Evolutionary conservation across 2,888 invertebrate species (phyloP).

Genomic region (Tetragonisca angustula): DNA sequence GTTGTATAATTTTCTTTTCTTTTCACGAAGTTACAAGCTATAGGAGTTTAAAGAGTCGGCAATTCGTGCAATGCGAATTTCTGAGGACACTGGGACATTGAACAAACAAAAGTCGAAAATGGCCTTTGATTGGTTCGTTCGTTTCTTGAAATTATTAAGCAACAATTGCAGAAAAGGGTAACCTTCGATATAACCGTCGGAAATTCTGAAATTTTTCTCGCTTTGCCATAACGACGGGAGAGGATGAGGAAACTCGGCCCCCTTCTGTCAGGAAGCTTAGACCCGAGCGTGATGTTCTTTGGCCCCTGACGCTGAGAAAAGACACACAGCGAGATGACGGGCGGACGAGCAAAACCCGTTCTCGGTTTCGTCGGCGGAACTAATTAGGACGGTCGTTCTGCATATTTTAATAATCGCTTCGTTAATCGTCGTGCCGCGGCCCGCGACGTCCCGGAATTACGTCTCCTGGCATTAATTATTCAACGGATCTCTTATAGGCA

Average conservation of each 20-base stretch:
- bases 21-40: no score
- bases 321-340: background rate
- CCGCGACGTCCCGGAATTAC: slow-evolving; percentile 43
- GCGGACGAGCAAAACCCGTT: slow-evolving; percentile 38
- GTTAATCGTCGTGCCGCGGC: slow-evolving; percentile 61
- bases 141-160: no score
- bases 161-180: no score
- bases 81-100: no score
- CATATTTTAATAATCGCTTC: slow-evolving; percentile 71
- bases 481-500: slow-evolving; percentile 68
- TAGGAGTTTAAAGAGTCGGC: no score
- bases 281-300: background rate
- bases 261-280: slow-evolving; percentile 1
- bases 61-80: no score
- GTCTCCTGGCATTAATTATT: slow-evolving; percentile 67
- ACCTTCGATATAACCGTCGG: no score
- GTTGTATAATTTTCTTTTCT: no score
- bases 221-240: background rate
- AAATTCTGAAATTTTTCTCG: no score
- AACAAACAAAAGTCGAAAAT: no score
- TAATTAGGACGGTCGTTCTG: slow-evolving; percentile 64
- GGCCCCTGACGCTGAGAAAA: background rate
- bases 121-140: no score
- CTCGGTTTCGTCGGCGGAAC: slow-evolving; percentile 53
- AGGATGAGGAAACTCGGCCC: slow-evolving; percentile 28